These are phyloP conservation scores for Argyra leucocephala DNA, from an alignment of 2,888 invertebrate species.

Conservation along the genomic window DNA sequence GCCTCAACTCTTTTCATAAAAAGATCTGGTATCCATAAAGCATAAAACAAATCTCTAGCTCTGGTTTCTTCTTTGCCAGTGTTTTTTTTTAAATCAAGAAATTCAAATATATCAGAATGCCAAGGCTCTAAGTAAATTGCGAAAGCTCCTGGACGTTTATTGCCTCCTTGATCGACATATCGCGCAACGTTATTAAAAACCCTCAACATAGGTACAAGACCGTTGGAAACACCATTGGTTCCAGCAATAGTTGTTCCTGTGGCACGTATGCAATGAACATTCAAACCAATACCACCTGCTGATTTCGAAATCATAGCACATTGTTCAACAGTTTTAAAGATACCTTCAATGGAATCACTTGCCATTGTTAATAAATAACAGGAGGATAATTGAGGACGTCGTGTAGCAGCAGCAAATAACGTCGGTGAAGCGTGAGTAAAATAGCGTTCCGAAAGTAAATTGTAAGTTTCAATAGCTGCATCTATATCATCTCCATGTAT, in stretches of 20 bases:
- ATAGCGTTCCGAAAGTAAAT: slow-evolving; percentile 85
- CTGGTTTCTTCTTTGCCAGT: slow-evolving; percentile 90
- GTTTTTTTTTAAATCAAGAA: slow-evolving; percentile 88
- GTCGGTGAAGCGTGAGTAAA: slow-evolving; percentile 99
- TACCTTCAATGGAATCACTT: slow-evolving; percentile 91
- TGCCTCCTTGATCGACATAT: slow-evolving; percentile 96
- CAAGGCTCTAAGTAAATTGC: slow-evolving; percentile 97
- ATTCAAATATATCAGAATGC: slow-evolving; percentile 96
- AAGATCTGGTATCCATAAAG: slow-evolving; percentile 95
- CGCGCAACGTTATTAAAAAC: slow-evolving; percentile 93
- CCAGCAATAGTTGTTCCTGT: slow-evolving; percentile 87
- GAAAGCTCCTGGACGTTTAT: slow-evolving; percentile 95
- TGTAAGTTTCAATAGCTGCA: slow-evolving; percentile 88
- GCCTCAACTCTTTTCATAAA: slow-evolving; percentile 91
- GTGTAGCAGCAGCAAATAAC: slow-evolving; percentile 88
- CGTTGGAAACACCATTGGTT: slow-evolving; percentile 90
- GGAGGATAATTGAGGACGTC: slow-evolving; percentile 83
- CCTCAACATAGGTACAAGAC: slow-evolving; percentile 88
- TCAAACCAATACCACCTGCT: slow-evolving; percentile 94
- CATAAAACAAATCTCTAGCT: slow-evolving; percentile 93
- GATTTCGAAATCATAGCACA: slow-evolving; percentile 94
- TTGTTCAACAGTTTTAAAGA: slow-evolving; percentile 81
- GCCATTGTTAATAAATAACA: slow-evolving; percentile 92
- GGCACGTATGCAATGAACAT: slow-evolving; percentile 89
- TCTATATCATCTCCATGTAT: slow-evolving; percentile 92